Conservation (phyloP, 2,888 invertebrate genomes). For the Chrysotoxum bicinctum region DNA sequence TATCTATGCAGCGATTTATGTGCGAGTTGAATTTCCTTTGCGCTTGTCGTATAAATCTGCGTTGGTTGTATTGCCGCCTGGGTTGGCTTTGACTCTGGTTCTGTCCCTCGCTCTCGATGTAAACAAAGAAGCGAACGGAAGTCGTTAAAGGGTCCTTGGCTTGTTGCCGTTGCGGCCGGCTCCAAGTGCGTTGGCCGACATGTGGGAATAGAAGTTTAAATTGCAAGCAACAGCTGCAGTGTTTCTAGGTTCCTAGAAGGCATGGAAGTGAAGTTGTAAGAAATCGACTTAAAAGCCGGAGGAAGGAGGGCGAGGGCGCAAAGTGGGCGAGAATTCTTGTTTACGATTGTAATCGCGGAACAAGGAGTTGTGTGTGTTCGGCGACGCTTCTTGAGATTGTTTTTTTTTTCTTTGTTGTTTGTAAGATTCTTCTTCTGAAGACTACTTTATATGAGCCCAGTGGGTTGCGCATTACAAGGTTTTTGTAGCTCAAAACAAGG, state of each 20-base stretch:
- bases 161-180: slow-evolving; percentile 24
- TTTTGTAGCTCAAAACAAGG: slow-evolving; percentile 55
- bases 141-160: slow-evolving; percentile 72
- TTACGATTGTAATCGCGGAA: slow-evolving; percentile 67
- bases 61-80: slow-evolving; percentile 40
- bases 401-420: neutral
- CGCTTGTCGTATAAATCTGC: slow-evolving; percentile 62
- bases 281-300: neutral
- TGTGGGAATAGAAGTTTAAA: slow-evolving; percentile 68
- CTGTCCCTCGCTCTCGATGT: slow-evolving; percentile 47
- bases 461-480: slow-evolving; percentile 73
- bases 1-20: slow-evolving; percentile 70
- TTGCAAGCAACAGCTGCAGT: slow-evolving; percentile 66
- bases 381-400: slow-evolving; percentile 54
- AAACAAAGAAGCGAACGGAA: slow-evolving; percentile 72
- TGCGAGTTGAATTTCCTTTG: slow-evolving; percentile 51
- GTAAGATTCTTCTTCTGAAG: slow-evolving; percentile 12
- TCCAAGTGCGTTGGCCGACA: slow-evolving; percentile 67
- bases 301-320: slow-evolving; percentile 23
- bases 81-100: neutral
- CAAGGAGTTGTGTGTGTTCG: slow-evolving; percentile 57
- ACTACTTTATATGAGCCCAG: slow-evolving; percentile 38
- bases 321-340: slow-evolving; percentile 71
- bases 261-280: slow-evolving; percentile 7
- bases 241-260: slow-evolving; percentile 53